These are phyloP conservation scores for Otis tarda DNA, from an alignment of 2,113 vertebrate genomes.

Conservation along the genomic window DNA sequence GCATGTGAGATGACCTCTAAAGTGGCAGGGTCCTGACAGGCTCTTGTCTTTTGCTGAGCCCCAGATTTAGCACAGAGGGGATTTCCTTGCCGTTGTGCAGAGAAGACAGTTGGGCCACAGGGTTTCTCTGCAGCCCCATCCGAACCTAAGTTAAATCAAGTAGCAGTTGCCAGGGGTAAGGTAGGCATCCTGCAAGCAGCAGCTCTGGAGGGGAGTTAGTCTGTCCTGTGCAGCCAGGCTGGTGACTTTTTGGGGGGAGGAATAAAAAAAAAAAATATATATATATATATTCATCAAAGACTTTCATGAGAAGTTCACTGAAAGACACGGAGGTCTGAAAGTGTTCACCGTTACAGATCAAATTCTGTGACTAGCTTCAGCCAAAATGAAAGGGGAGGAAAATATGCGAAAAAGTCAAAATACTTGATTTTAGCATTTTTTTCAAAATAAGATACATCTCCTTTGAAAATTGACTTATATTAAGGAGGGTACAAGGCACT, in stretches of 20 bases:
- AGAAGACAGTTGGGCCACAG: conserved; percentile 17
- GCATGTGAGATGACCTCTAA: background rate
- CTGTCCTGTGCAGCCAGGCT: background rate
- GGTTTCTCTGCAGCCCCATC: background rate
- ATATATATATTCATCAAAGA: background rate
- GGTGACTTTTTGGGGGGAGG: background rate
- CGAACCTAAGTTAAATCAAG: background rate
- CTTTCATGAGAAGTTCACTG: background rate
- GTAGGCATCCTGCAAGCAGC: background rate
- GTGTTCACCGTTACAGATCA: background rate
- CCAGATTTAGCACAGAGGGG: conserved; percentile 47
- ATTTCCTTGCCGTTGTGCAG: conserved; percentile 35
- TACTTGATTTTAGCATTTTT: background rate
- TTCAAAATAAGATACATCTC: background rate
- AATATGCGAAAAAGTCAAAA: conserved; percentile 3
- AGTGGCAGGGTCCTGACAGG: background rate
- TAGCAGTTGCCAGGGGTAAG: background rate
- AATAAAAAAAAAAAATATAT: background rate
- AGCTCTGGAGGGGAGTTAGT: background rate
- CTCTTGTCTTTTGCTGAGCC: background rate
- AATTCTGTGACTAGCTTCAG: background rate
- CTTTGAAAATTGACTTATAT: background rate
- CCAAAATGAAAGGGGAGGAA: background rate
- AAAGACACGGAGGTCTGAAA: background rate
- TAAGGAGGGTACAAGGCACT: background rate